A percentile compares a stretch with the other conserved stretches of the same genome.
Conservation (phyloP, 2,113 vertebrate species). For the Poeciliopsis retropinna region DNA sequence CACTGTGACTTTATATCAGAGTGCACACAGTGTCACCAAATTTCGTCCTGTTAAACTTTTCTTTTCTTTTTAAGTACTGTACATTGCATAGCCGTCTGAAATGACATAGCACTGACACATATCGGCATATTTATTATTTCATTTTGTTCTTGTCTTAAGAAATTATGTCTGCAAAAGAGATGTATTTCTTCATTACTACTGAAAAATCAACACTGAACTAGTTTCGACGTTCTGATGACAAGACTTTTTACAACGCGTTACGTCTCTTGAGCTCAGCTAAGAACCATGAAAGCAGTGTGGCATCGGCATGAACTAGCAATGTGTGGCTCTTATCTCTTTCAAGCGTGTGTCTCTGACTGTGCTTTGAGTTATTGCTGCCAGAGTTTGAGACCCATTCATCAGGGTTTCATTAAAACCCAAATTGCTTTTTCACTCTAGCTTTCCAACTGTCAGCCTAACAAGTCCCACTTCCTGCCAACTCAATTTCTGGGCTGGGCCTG, state of each 20-base stretch:
- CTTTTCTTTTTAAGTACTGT: neutral
- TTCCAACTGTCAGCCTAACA: slow-evolving; percentile 48
- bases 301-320: slow-evolving; percentile 56
- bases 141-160: neutral
- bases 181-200: neutral
- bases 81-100: neutral
- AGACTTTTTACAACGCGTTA: slow-evolving; percentile 20
- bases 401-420: slow-evolving; percentile 73
- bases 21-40: neutral
- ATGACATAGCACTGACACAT: neutral
- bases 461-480: slow-evolving; percentile 54
- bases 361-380: slow-evolving; percentile 68
- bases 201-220: neutral
- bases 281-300: slow-evolving; percentile 27
- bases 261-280: slow-evolving; percentile 11
- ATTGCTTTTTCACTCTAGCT: slow-evolving; percentile 62
- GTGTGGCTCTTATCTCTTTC: slow-evolving; percentile 51
- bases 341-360: slow-evolving; percentile 48
- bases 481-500: slow-evolving; percentile 33
- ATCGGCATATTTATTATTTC: neutral
- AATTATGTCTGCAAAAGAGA: neutral
- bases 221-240: slow-evolving; percentile 8
- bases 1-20: neutral
- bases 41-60: neutral
- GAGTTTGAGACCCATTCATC: slow-evolving; percentile 66